phyloP scores from a whole-genome alignment of 1,140 invertebrate genomes.

The Formica exsecta region DNA sequence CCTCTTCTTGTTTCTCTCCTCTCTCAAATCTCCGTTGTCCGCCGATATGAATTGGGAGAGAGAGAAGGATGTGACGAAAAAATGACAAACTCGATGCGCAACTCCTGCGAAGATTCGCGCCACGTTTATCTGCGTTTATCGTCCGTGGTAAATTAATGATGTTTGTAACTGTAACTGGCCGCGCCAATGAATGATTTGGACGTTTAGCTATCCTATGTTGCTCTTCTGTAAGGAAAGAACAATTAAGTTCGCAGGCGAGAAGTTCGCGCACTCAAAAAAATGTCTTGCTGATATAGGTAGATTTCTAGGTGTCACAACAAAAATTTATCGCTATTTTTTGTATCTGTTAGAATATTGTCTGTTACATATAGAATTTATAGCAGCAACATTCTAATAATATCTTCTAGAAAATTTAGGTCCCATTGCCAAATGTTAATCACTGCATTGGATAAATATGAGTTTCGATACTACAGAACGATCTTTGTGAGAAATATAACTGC shows the following conservation, averaged over 20 bases:
- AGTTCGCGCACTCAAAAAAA: too few relatives aligned
- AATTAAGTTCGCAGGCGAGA: slow-evolving; percentile 4
- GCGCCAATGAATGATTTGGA: slow-evolving; percentile 21
- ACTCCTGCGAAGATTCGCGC: not conserved
- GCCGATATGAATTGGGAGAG: slow-evolving; percentile 7
- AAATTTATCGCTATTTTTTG: too few relatives aligned
- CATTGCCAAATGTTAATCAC: too few relatives aligned
- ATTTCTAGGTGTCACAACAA: too few relatives aligned
- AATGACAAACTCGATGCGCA: slow-evolving; percentile 10
- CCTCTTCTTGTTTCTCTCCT: not conserved
- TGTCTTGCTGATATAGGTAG: too few relatives aligned
- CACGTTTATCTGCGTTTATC: slow-evolving; percentile 7
- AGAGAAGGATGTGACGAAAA: not conserved
- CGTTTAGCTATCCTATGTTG: not conserved
- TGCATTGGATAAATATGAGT: too few relatives aligned
- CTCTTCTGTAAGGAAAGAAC: slow-evolving; percentile 4
- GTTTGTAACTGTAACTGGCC: slow-evolving; percentile 18
- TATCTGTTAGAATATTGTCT: too few relatives aligned
- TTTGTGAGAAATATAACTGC: too few relatives aligned
- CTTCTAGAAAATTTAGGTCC: too few relatives aligned
- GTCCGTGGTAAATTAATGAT: slow-evolving; percentile 36
- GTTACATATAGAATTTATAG: too few relatives aligned
- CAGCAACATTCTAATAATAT: too few relatives aligned
- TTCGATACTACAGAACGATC: too few relatives aligned
- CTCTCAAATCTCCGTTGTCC: slow-evolving; percentile 26